Evolutionary conservation across 2,797 vertebrate genomes (phyloP).

Genomic region (Phataginus tricuspis): DNA sequence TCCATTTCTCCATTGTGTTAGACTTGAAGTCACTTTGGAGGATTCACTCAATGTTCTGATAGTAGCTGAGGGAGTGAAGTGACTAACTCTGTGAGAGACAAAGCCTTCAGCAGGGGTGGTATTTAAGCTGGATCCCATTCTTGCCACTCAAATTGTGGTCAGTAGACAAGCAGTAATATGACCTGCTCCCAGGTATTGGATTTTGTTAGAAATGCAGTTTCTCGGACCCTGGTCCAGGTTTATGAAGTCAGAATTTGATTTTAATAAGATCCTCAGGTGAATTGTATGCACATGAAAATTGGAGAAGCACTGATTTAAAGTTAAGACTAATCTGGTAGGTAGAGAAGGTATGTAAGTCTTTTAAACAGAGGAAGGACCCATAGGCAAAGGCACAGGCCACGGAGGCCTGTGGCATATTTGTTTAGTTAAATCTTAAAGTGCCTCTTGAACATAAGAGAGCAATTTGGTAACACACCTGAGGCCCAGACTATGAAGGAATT

Average conservation of each 20-base stretch:
- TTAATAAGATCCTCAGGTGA: background rate
- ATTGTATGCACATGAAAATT: slow-evolving; percentile 27
- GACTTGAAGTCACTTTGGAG: slow-evolving; percentile 18
- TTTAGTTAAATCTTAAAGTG: background rate
- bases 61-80: no score
- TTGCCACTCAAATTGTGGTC: no score
- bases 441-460: background rate
- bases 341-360: background rate
- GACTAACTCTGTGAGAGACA: no score
- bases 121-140: no score
- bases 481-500: background rate
- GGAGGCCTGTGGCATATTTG: background rate
- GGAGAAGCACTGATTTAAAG: background rate
- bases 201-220: background rate
- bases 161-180: no score
- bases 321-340: background rate
- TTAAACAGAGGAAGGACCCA: background rate
- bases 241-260: background rate
- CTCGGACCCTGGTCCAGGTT: background rate
- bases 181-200: background rate
- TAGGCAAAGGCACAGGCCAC: background rate
- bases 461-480: background rate
- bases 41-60: background rate
- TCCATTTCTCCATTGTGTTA: background rate
- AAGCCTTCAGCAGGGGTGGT: no score